Base-by-base conservation (phyloP, 2,113 vertebrate genomes). In the Anser cygnoides region DNA sequence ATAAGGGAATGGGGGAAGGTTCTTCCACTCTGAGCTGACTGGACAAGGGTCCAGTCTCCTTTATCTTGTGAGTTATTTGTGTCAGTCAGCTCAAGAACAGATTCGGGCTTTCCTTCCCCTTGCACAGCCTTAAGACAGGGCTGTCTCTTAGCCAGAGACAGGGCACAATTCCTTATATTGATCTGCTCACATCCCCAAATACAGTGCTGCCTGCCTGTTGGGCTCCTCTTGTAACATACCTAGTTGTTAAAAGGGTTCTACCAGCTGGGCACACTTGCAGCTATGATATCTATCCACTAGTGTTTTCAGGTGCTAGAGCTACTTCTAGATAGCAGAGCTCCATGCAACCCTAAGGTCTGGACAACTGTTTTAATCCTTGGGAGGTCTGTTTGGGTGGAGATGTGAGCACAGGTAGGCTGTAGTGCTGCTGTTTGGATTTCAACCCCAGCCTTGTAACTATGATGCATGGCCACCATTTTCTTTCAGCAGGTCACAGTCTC, bases 401-500 rank as follows among this genome's bases (percentile, higher is more conserved):
- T 13, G 13, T 52, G 23, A 52, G 50, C 50, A 52, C 50, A 52
- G 50, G 12, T 52, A 13, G 50, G 50, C 23, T 52, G 11, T 52
- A 52, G n/a, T 61, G 58, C 58, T 61, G 22, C 33, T 14, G 14
- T 15, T 23, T 35, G 58, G n/a, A 11, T 61, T 61, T 35, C 58
- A 61, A n/a, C 58, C 22, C 15, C 58, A 61, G 58, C 58, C 58
- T 61, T 23, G 13, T 21, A 21, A 19, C 58, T 62, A 35, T 26
- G 10, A 9, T 52, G 50, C 50, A 25, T 52, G 50, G 23, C 12
- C 50, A 52, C 50, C 12, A 25, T 62, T 62, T 62, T 37, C 59
- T 62, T 62, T 62, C 59, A 37, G 35, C 23, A 37, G 59, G 59
- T 62, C 33, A 61, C 35, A 62, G 59, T 26, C 59, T 37, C 99